These are phyloP conservation scores for Abrostola triplasia DNA, from an alignment of 2,888 invertebrate genomes.

Conservation along the genomic window DNA sequence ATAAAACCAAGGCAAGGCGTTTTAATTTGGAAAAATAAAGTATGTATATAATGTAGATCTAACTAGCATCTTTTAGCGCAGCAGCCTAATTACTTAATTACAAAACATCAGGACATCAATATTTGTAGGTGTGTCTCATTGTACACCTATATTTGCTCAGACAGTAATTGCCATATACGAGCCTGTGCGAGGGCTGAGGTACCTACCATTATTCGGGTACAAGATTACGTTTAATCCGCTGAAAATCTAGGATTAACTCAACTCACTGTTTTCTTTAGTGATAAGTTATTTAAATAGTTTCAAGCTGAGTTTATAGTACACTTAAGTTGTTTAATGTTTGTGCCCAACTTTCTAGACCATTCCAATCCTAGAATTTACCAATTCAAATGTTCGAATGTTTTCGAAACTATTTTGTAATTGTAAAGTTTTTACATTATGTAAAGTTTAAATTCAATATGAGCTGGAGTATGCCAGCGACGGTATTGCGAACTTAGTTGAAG, in stretches of 20 bases:
- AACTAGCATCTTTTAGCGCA: too few relatives aligned
- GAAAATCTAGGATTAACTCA: neutral
- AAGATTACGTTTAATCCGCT: too few relatives aligned
- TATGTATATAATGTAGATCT: too few relatives aligned
- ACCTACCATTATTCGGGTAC: too few relatives aligned
- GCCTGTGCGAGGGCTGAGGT: too few relatives aligned
- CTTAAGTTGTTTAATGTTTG: constrained; percentile 7
- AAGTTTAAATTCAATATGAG: constrained; percentile 1
- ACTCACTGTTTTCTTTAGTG: neutral
- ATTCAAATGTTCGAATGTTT: constrained; percentile 12
- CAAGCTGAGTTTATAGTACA: neutral
- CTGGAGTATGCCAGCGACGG: neutral
- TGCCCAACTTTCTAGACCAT: constrained; percentile 15
- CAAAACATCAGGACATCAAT: too few relatives aligned
- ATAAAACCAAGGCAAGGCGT: too few relatives aligned
- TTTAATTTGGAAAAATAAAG: too few relatives aligned
- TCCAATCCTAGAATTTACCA: constrained; percentile 7
- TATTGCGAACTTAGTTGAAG: neutral
- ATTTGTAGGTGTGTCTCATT: too few relatives aligned
- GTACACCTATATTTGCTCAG: too few relatives aligned
- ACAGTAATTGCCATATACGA: too few relatives aligned
- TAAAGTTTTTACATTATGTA: constrained; percentile 25
- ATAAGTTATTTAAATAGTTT: neutral
- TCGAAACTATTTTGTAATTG: constrained; percentile 26
- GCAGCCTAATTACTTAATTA: too few relatives aligned